These are phyloP conservation scores for Drosophila merina DNA, from an alignment of 2,888 invertebrate species.

Conservation along the genomic window DNA sequence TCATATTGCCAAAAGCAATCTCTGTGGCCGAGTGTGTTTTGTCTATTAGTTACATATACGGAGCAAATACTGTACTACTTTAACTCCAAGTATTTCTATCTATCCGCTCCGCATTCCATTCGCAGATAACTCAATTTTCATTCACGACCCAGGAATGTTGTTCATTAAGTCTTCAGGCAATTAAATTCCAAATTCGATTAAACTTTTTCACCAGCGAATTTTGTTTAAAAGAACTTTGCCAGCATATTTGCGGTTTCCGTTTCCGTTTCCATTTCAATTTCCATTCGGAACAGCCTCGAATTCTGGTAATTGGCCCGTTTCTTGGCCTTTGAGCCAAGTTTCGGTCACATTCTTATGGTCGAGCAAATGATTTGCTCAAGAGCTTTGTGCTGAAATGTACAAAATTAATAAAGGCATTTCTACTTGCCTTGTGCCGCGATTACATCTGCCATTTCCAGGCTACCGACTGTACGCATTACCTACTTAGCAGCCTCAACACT, in stretches of 20 bases:
- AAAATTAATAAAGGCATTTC: constrained; percentile 69
- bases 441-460: constrained; percentile 57
- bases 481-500: constrained; percentile 36
- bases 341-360: constrained; percentile 1
- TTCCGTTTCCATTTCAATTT: too few species aligned
- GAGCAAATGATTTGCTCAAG: constrained; percentile 39
- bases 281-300: background rate
- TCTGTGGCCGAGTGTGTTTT: constrained; percentile 17
- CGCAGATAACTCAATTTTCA: constrained; percentile 10
- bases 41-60: constrained; percentile 13
- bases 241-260: constrained; percentile 30
- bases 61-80: constrained; percentile 20
- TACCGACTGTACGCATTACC: constrained; percentile 47
- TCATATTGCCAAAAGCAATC: constrained; percentile 56
- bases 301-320: constrained; percentile 45
- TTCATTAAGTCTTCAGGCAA: constrained; percentile 34
- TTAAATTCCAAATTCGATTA: constrained; percentile 32
- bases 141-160: constrained; percentile 23
- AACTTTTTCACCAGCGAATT: constrained; percentile 21
- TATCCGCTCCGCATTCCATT: background rate
- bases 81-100: constrained; percentile 7
- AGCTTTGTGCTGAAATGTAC: constrained; percentile 50
- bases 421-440: constrained; percentile 51
- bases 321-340: background rate
- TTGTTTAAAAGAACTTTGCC: constrained; percentile 3